Evolutionary conservation across 1,140 invertebrate genomes (phyloP).

Genomic region (Drosophila persimilis): DNA sequence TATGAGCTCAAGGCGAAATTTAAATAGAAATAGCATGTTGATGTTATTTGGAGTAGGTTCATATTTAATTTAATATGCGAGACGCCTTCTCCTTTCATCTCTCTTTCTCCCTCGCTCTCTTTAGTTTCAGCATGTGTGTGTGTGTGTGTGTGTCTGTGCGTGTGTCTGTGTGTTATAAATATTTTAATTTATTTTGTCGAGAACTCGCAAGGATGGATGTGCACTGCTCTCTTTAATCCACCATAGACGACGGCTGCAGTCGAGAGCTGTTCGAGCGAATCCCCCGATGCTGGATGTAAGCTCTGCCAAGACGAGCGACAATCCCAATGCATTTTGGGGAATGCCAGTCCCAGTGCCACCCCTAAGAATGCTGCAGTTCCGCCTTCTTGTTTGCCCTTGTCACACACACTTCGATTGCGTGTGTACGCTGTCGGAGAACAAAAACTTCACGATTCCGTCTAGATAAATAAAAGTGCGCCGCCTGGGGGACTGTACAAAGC

Average conservation of each 20-base stretch:
- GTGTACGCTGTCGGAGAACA: slow-evolving; percentile 49
- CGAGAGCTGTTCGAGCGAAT: background rate
- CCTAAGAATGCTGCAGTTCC: slow-evolving; percentile 38
- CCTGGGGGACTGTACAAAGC: slow-evolving; percentile 1
- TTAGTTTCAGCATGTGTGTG: slow-evolving; percentile 2
- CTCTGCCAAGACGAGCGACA: slow-evolving; percentile 40
- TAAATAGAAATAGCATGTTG: slow-evolving; percentile 79
- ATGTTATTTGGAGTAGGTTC: slow-evolving; percentile 76
- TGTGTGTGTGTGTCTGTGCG: slow-evolving; percentile 4
- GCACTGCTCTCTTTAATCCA: slow-evolving; percentile 3
- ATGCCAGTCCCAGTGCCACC: slow-evolving; percentile 11
- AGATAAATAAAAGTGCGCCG: slow-evolving; percentile 55
- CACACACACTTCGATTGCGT: slow-evolving; percentile 51
- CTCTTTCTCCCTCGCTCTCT: slow-evolving; percentile 10
- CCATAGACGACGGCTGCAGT: slow-evolving; percentile 2
- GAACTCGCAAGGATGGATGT: too few species aligned
- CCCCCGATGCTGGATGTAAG: slow-evolving; percentile 45
- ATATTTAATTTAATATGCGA: slow-evolving; percentile 76
- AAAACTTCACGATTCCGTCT: slow-evolving; percentile 49
- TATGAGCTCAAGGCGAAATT: slow-evolving; percentile 67
- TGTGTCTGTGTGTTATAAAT: slow-evolving; percentile 42
- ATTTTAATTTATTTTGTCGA: slow-evolving; percentile 66
- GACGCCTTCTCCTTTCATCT: background rate
- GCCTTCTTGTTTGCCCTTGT: slow-evolving; percentile 39
- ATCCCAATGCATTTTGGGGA: slow-evolving; percentile 30